Conservation (phyloP, 2,113 vertebrate species). For the Hyperoodon ampullatus region DNA sequence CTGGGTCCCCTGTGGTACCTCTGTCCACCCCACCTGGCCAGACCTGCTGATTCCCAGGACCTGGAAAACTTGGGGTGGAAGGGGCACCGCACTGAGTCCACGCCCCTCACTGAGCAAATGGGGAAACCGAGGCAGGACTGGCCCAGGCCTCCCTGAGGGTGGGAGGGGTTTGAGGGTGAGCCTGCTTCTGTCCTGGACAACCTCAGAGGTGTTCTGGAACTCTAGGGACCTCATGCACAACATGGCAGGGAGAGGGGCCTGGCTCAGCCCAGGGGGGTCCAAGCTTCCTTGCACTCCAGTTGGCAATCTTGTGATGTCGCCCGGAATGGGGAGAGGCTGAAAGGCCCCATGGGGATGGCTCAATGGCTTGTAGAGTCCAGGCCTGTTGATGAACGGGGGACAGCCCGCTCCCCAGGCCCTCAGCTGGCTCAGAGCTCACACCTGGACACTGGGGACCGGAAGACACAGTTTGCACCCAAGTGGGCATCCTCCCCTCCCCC, state of each 20-base stretch:
- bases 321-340: neutral
- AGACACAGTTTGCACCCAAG: too few species aligned
- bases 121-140: neutral
- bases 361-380: neutral
- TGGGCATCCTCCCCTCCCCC: fast-evolving
- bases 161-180: neutral
- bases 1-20: neutral
- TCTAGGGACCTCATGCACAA: fast-evolving
- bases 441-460: neutral
- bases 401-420: fast-evolving
- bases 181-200: too few species aligned
- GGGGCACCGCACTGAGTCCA: neutral
- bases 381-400: neutral
- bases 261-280: fast-evolving
- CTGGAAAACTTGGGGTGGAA: neutral
- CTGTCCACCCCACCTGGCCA: neutral
- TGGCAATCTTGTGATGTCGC: fast-evolving
- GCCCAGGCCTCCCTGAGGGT: neutral
- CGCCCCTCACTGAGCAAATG: neutral
- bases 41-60: neutral
- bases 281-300: fast-evolving
- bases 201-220: neutral
- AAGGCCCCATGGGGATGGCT: neutral
- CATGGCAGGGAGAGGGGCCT: fast-evolving
- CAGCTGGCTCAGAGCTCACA: neutral